Evolutionary conservation across 2,797 vertebrate genomes (phyloP).

Genomic region (Rhincodon typus): DNA sequence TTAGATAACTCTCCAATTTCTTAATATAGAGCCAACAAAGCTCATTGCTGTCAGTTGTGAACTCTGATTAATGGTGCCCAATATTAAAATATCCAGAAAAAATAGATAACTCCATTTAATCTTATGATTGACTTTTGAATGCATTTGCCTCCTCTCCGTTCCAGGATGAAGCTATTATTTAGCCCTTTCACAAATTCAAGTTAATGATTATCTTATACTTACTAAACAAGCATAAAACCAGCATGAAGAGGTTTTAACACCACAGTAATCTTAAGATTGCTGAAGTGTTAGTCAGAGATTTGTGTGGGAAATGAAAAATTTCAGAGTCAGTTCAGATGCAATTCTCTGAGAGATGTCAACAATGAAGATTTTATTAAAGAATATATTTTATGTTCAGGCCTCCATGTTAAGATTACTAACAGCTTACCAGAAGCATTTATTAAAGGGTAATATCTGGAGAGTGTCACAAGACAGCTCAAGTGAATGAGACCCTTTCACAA

Average conservation of each 20-base stretch:
- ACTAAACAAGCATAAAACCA: neutral
- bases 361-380: neutral
- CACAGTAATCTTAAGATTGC: neutral
- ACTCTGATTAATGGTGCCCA: neutral
- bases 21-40: neutral
- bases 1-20: neutral
- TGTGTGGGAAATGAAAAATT: neutral
- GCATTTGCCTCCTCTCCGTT: neutral
- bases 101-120: neutral
- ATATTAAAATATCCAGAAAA: neutral
- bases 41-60: neutral
- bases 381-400: neutral
- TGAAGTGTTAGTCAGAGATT: neutral
- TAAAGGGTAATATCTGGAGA: neutral
- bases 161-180: neutral
- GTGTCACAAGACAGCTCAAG: neutral
- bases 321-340: neutral
- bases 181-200: neutral
- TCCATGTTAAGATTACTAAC: neutral
- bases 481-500: neutral
- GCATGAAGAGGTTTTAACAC: neutral
- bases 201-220: neutral
- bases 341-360: neutral
- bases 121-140: neutral
- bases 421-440: neutral